A percentile compares a stretch with the other conserved stretches of the same genome.
Evolutionary conservation across 2,113 vertebrate species (phyloP).

Genomic region (Cyphomyrus plagiostoma): DNA sequence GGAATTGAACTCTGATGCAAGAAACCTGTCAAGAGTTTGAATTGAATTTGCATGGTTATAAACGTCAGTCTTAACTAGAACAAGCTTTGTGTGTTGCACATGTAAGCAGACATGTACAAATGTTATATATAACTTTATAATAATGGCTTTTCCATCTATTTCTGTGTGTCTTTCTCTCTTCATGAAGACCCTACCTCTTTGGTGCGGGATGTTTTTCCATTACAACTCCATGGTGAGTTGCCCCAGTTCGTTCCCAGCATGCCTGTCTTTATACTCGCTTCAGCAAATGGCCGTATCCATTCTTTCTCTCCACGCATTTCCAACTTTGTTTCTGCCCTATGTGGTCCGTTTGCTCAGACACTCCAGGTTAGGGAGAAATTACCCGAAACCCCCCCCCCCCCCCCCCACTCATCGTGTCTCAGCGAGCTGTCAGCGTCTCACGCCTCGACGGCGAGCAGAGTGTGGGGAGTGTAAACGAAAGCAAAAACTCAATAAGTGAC

Average conservation of each 20-base stretch:
- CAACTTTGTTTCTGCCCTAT: slow-evolving; percentile 41
- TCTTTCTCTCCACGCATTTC: slow-evolving; percentile 47
- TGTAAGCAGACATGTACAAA: slow-evolving; percentile 53
- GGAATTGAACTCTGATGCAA: neutral
- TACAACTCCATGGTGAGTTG: slow-evolving; percentile 99
- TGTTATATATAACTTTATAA: slow-evolving; percentile 63
- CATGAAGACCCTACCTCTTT: slow-evolving; percentile 98
- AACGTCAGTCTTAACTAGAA: slow-evolving; percentile 32
- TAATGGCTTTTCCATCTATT: slow-evolving; percentile 84
- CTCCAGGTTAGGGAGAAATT: slow-evolving; percentile 24
- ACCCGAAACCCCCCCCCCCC: no score
- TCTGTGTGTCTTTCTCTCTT: slow-evolving; percentile 78
- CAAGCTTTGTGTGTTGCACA: slow-evolving; percentile 39
- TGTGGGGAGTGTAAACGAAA: neutral
- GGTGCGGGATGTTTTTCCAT: slow-evolving; percentile 99
- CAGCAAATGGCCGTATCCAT: slow-evolving; percentile 46
- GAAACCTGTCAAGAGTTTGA: neutral
- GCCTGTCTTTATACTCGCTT: slow-evolving; percentile 55
- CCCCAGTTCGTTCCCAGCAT: slow-evolving; percentile 76
- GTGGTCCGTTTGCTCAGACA: slow-evolving; percentile 31
- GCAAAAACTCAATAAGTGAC: neutral
- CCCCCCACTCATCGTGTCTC: slow-evolving; percentile 12
- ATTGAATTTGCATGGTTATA: slow-evolving; percentile 1
- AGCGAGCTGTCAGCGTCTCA: neutral
- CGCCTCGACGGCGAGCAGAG: neutral